Evolutionary conservation across 92 coral and sea anemone species (phyloP), one percentile per base, ranked within the genome.

Genomic region (Palythoa grandiflora): DNA sequence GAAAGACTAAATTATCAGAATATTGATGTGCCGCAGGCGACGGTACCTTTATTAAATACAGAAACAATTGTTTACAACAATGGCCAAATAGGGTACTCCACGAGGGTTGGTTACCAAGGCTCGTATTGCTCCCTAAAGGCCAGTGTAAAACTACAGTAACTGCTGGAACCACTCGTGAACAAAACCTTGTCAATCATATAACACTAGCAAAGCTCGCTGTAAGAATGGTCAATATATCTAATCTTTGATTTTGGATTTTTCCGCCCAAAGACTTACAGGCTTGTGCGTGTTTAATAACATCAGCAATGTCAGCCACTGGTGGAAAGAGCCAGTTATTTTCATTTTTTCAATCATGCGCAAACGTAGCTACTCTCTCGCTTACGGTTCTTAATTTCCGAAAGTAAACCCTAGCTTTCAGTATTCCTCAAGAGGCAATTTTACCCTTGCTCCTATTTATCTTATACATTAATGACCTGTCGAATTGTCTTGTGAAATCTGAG

Each of bases 301-400:
- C 63, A 7, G 14, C 16, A 17, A 57, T 57, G n/a, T 12, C 16
- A 57, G 63, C 39, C 0, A 87, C 68, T 0, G 91, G 91, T 39
- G 93, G 95, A 77, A 71, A 89, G 1, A 92, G 84, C 95, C 95
- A 90, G 73, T 89, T 89, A 36, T 72, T 81, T 83, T 92, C 92
- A 53, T 65, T 53, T 15, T 78, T 59, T 86, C 91, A 89, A 1
- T 83, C 72, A 17, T 68, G 84, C 6, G 91, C 79, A 66, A 88
- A 44, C 6, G 78, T 5, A 70, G 90, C 93, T 3, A 93, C 89
- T 40, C 3, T 40, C 47, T 40, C 47, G 47, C 47, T 28, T 0
- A 28, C 28, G 28, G 28, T 28, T 28, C 28, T 28, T 28, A 28
- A 28, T 28, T 28, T 28, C 28, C 28, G 28, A 28, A 28, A 28